Base-by-base conservation (phyloP, 2,888 invertebrate species). In the Heteromurus nitidus region DNA sequence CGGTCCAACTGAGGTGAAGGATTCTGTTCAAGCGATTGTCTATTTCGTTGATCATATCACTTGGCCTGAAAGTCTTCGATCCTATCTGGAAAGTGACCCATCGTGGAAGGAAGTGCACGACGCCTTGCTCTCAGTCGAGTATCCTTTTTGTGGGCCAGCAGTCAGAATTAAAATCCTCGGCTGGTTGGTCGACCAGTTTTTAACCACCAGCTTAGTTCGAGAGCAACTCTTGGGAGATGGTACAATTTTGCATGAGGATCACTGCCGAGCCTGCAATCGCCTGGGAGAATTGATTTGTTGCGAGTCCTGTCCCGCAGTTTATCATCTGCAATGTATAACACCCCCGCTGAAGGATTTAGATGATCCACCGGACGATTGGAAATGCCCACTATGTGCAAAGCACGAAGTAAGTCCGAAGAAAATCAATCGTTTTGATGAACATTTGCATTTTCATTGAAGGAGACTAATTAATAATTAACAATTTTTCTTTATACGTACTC, bases 221-320 rank as follows among this genome's bases (percentile, higher is more conserved):
- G 98, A 98, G 47, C 70, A 79, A 26, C 81, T 87, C 42, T 55
- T 82, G 76, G 82, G 89, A 89, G 62, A 88, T 92, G 94, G 93
- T 88, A 95, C 95, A 87, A 95, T 96, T 90, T 94, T 94, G 89
- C 96, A 96, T 90, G 96, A 96, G 89, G 96, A 97, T 90, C 96
- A 96, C 89, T 97, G 97, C 88, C 18, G 96, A 84, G 94, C 95
- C 28, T 97, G 97, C 88, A 96, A 97, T 89, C 93, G 96, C 81
- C 91, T 96, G 76, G 99, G 99, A 28, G 98, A 98, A 89, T 91
- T 99, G 67, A 90, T 99, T 13, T 98, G 98, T 89, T 99, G 99
- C 90, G 99, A 99, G 90, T 96, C 96, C 2, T 99, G 99, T 88
- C 97, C 99, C 22, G 99, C 99, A 30, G 98, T 98, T 24, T 99